These are phyloP conservation scores for Psephotus haematonotus DNA, from an alignment of 2,113 vertebrate genomes.

Conservation along the genomic window DNA sequence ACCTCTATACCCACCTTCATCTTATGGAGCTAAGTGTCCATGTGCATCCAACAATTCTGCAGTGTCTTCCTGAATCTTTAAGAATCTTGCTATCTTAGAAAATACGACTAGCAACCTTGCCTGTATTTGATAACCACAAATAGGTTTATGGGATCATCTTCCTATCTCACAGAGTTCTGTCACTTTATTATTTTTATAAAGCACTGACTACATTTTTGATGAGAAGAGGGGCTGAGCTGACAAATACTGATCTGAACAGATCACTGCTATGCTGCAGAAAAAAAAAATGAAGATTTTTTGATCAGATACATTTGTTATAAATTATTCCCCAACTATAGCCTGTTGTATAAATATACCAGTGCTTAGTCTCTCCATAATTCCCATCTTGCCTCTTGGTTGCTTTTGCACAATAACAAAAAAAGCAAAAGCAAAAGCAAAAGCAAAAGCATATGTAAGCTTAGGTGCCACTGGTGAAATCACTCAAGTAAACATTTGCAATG, in stretches of 20 bases:
- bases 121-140: background rate
- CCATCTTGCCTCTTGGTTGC: background rate
- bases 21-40: background rate
- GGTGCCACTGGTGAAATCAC: background rate
- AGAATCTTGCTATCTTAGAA: background rate
- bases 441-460: background rate
- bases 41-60: background rate
- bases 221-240: background rate
- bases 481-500: background rate
- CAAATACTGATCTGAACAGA: background rate
- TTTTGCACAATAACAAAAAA: background rate
- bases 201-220: background rate
- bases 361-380: background rate
- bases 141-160: background rate
- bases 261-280: background rate
- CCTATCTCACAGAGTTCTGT: background rate
- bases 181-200: background rate
- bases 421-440: background rate
- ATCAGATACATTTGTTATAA: background rate
- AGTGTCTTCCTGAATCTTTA: background rate
- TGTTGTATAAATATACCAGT: background rate
- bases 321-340: background rate
- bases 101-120: background rate
- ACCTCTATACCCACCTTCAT: background rate
- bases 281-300: background rate